These are phyloP conservation scores for Pedicia rivosa DNA, from an alignment of 2,888 invertebrate species.

Conservation along the genomic window DNA sequence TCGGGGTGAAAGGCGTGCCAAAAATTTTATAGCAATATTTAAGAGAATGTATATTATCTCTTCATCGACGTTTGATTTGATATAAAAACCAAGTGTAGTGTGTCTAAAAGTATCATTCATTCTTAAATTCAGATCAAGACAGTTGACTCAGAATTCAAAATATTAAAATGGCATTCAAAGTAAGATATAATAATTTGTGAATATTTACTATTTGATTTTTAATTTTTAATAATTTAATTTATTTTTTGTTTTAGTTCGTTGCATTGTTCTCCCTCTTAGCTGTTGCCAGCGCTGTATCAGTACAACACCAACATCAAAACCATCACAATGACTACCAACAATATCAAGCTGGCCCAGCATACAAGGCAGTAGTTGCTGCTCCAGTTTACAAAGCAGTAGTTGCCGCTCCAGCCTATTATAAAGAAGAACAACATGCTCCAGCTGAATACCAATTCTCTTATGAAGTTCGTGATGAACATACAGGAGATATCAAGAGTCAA, in stretches of 20 bases:
- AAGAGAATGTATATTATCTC: no score
- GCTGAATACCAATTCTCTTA: constrained; percentile 34
- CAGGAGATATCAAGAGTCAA: constrained; percentile 36
- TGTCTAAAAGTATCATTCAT: not conserved
- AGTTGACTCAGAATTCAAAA: not conserved
- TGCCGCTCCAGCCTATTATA: not conserved
- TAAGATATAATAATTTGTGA: no score
- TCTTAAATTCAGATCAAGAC: not conserved
- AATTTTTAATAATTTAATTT: not conserved
- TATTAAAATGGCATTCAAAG: constrained; percentile 1
- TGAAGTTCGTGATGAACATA: constrained; percentile 32
- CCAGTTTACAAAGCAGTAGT: not conserved
- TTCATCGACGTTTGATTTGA: no score
- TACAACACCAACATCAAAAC: no score
- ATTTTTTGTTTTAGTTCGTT: constrained; percentile 2
- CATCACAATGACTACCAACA: no score
- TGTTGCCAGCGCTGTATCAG: constrained; percentile 15
- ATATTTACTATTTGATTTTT: not conserved
- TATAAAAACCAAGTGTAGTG: not conserved
- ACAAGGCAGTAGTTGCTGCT: not conserved
- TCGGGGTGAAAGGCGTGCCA: no score
- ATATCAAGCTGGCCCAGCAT: not conserved
- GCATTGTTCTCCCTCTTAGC: constrained; percentile 6
- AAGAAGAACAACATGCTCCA: constrained; percentile 20
- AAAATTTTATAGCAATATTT: no score